These are phyloP conservation scores for Scaptomyza tumidula DNA, from an alignment of 2,888 invertebrate species.

Conservation along the genomic window DNA sequence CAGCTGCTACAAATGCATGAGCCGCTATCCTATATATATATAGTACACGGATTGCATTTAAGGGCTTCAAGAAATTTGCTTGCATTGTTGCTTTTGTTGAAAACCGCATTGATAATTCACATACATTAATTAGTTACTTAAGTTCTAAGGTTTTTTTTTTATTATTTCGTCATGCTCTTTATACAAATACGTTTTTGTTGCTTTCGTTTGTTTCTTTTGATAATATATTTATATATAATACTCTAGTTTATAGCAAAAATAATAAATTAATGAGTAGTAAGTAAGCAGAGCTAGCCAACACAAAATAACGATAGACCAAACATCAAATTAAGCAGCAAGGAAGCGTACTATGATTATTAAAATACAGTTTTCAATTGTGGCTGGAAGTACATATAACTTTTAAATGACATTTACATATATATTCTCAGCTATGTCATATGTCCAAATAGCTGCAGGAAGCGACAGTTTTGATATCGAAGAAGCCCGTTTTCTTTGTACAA, in stretches of 20 bases:
- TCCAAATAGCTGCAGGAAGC: constrained; percentile 43
- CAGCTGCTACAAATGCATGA: constrained; percentile 71
- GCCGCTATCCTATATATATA: constrained; percentile 40
- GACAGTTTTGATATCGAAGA: constrained; percentile 35
- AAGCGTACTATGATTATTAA: constrained; percentile 53
- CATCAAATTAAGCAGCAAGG: constrained; percentile 54
- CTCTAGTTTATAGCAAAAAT: constrained; percentile 66
- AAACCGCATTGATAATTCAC: constrained; percentile 54
- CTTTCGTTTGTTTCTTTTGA: constrained; percentile 23
- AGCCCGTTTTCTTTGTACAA: constrained; percentile 53
- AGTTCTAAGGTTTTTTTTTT: constrained; percentile 15
- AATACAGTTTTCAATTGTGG: constrained; percentile 69
- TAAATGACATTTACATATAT: constrained; percentile 42
- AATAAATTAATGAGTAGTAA: constrained; percentile 76
- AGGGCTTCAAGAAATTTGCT: constrained; percentile 22
- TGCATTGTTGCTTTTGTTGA: constrained; percentile 34
- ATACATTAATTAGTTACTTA: constrained; percentile 43
- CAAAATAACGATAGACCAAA: constrained; percentile 27
- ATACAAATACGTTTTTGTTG: constrained; percentile 47
- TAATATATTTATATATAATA: constrained; percentile 59
- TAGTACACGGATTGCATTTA: constrained; percentile 52
- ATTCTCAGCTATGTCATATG: constrained; percentile 34
- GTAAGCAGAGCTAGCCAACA: constrained; percentile 68
- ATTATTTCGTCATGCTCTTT: constrained; percentile 45
- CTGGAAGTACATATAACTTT: constrained; percentile 60